Evolutionary conservation across 2,797 vertebrate species (phyloP), one percentile per base, ranked within the genome.

Genomic region (Erpetoichthys calabaricus): DNA sequence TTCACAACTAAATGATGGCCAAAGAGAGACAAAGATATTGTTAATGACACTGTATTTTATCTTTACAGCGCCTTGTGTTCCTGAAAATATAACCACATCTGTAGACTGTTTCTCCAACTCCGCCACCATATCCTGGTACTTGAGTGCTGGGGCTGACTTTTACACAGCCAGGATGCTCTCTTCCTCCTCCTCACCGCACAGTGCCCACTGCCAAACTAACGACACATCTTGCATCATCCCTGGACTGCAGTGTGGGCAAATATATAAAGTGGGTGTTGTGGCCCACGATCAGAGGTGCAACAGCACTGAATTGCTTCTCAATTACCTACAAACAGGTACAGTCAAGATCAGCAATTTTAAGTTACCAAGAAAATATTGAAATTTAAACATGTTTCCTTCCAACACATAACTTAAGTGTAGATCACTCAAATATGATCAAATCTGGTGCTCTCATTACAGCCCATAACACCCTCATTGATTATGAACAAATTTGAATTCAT

Each of bases 251-350:
- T 88, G 87, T 60, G 84, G 81, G 41, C 67, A 73, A 51, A 70
- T 60, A 45, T 88, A 87, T 74, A 67, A 64, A 0, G 51, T 88
- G 46, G 64, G 69, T 0, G 77, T 88, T 7, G 62, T 46, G 42
- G 75, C 79, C 3, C 4, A 57, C 9, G 82, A 84, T 62, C 43
- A 58, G 7, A 64, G 3, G 41, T 88, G 86, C 68, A 76, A 59
- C 70, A 78, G 69, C 64, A 4, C 57, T 0, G 66, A 67, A n/a
- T 45, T 65, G 62, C 78, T 80, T 80, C 55, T 41, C 0, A 65
- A 61, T 57, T 44, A 51, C 2, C 63, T 88, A 62, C 55, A 65
- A 51, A 86, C 85, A 5, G 80, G 87, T 87, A 25, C 67, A 81
- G 77, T 5, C 8, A 45, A 2, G 2, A 9, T 8, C 25, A 25